These are phyloP conservation scores for Eristalinus sepulchralis DNA, from an alignment of 2,888 invertebrate species.

Conservation along the genomic window DNA sequence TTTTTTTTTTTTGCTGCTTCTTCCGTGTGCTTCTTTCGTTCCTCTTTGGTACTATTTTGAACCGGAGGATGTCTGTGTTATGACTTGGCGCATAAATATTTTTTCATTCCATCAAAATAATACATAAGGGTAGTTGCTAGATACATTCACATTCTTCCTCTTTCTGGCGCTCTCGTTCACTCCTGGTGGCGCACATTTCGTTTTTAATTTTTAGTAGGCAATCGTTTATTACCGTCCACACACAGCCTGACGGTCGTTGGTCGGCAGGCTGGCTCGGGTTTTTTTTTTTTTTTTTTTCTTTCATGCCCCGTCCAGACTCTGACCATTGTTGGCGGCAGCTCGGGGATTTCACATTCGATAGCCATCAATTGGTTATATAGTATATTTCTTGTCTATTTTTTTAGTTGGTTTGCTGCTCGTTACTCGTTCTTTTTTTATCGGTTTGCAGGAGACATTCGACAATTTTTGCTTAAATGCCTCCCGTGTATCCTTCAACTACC, in stretches of 20 bases:
- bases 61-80: constrained; percentile 65
- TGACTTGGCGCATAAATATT: constrained; percentile 74
- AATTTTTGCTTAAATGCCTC: constrained; percentile 53
- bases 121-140: constrained; percentile 59
- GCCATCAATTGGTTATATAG: constrained; percentile 57
- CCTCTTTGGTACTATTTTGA: constrained; percentile 50
- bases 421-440: neutral
- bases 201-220: constrained; percentile 68
- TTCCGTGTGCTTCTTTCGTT: neutral
- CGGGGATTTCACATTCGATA: constrained; percentile 68
- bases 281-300: constrained; percentile 1
- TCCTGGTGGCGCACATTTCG: constrained; percentile 21
- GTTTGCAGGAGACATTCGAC: constrained; percentile 24
- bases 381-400: neutral
- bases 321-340: constrained; percentile 52
- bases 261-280: constrained; percentile 4
- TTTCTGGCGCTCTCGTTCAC: neutral
- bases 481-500: constrained; percentile 60
- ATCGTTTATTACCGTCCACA: constrained; percentile 66
- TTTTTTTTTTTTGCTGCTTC: constrained; percentile 8
- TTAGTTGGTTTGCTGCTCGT: constrained; percentile 6
- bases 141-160: constrained; percentile 22
- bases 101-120: constrained; percentile 71
- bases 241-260: neutral
- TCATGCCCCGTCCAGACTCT: neutral